Evolutionary conservation across 2,888 invertebrate genomes (phyloP).

Genomic region (Abrostola tripartita): DNA sequence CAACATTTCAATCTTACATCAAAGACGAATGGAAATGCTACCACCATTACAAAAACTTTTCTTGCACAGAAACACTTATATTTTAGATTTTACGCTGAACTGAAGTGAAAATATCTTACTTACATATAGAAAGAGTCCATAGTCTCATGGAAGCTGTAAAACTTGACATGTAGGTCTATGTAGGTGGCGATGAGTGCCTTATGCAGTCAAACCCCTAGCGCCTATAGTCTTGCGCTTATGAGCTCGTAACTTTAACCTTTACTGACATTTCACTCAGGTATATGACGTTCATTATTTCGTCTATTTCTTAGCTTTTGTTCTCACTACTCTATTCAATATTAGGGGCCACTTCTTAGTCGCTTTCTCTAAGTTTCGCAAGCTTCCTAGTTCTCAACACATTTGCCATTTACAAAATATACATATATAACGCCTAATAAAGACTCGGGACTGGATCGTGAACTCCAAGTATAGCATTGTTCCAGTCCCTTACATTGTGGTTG

Average conservation of each 20-base stretch:
- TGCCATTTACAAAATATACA: constrained; percentile 79
- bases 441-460: constrained; percentile 71
- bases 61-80: constrained; percentile 2
- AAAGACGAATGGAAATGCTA: not conserved
- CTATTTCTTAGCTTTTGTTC: constrained; percentile 83
- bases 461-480: constrained; percentile 71
- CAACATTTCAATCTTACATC: not conserved
- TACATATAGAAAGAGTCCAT: constrained; percentile 25
- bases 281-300: constrained; percentile 81
- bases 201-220: constrained; percentile 37
- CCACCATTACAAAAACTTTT: constrained; percentile 1
- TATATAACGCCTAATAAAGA: constrained; percentile 75
- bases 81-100: not conserved
- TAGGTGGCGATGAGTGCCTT: constrained; percentile 44
- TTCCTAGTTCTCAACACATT: constrained; percentile 78
- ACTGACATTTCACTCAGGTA: constrained; percentile 81
- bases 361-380: constrained; percentile 81
- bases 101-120: constrained; percentile 12
- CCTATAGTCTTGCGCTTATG: constrained; percentile 57
- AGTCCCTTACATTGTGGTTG: constrained; percentile 63
- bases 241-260: constrained; percentile 83
- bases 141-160: constrained; percentile 15
- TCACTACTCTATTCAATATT: constrained; percentile 72
- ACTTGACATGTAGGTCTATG: constrained; percentile 24
- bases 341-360: constrained; percentile 71